Base-by-base conservation (phyloP, 1,140 invertebrate species). In the Nebria ingens region DNA sequence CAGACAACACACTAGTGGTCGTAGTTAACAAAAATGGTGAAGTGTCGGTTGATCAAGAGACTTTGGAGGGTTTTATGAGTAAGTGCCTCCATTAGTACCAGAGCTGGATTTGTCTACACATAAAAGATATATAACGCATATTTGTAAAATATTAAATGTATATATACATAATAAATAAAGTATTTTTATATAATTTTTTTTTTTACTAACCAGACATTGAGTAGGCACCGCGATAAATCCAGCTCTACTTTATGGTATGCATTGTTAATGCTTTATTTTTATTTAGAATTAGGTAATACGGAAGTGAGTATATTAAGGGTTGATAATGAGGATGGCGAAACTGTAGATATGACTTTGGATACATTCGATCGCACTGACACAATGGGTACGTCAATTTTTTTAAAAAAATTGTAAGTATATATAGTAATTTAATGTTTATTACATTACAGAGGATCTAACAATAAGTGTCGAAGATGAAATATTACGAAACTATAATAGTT, bases 11-110 rank as follows among this genome's bases (percentile, higher is more conserved):
- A 38, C 67, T 86, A 61, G 83, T 86, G 60, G 81, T 86, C 69
- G 79, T 87, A 64, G 81, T 85, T 64, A 82, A 82, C 64, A 83
- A 86, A 69, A 83, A 85, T 75, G 83, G 82, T 61, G 77, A 76
- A 38, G 74, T 86, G 57, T 82, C 81, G 42, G 79, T 86, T 20
- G 85, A 87, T 69, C 78, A 83, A 65, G 79, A 81, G 57, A 79
- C 82, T 63, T 72, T 87, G 25, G 81, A 83, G 58, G 84, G 79
- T 61, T 73, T 86, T 42, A 79, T 86, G 73, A 79, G 84, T 86
- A 73, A 77, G 76, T 70, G 21, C 23, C n/a, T 51, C 53, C 1
- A 45, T 45, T 45, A 12, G 40, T 45, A 45, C 9, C 40, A 45
- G 15, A 11, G 52, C 23, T 59, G 19, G 12, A 29, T 54, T 34